Base-by-base conservation (phyloP, 2,888 invertebrate species). In the Cheilosia urbana region DNA sequence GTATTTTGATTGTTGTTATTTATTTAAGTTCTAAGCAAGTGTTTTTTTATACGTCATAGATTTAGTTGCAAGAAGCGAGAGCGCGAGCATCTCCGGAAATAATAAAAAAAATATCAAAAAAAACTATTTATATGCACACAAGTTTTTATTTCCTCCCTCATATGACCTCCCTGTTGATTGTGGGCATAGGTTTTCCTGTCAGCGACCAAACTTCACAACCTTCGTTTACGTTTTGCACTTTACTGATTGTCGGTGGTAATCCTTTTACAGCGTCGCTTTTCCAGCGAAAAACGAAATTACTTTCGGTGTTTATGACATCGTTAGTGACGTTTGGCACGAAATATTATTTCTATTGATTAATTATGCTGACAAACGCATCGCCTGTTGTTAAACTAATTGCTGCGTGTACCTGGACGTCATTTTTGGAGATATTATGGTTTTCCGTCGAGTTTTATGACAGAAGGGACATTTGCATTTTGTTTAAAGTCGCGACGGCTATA, bases 1-100 rank as follows among this genome's bases (percentile, higher is more conserved):
- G 30, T 62, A 30, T 55, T 65, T 47, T 57, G 15, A 68, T 72
- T 78, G 72, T 83, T 78, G 78, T 62, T 83, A 83, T 78, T 83
- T 83, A 42, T 83, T 79, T 73, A 72, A 77, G 77, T 72, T 71
- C 53, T 42, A 34, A 49, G 58, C n/a, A 45, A 53, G 30, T 73
- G 51, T 51, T 21, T 55, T n/a, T 60, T 37, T 62, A 58, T 37
- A 55, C 4, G 37, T 42, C 21, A 4, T 62, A 73, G 30, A 68
- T 57, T 80, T 62, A 60, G 49, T 42, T 65, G 65, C 57, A 37
- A 65, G 4, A 24, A 65, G 65, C n/a, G 17, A 60, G 58, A 19
- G 30, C 9, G 34, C 34, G 34, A 13, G 37, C 37, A 37, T 37
- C 19, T 13, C 49, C 19, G 51, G 9, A 78, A 63, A 71, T 42